Percentiles rank a stretch among this genome's conserved stretches.
phyloP scores from a whole-genome alignment of 2,113 vertebrate species.

The Lichenostomus cassidix region DNA sequence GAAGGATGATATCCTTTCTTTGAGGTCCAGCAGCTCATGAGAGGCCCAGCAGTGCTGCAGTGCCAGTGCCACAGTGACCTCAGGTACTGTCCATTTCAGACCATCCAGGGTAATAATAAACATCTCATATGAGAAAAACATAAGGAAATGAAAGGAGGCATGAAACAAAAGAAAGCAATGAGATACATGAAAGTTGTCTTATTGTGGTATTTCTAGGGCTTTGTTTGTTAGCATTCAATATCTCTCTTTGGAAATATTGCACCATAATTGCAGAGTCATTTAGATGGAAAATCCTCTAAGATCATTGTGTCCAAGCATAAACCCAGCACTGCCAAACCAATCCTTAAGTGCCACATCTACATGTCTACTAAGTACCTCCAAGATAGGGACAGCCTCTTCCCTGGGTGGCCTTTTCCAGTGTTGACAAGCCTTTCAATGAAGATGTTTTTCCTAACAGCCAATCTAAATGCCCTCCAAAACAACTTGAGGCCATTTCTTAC shows the following conservation, averaged over 20 bases:
- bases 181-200: not conserved
- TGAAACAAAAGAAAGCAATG: not conserved
- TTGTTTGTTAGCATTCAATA: not conserved
- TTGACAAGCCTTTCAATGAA: not conserved
- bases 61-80: not conserved
- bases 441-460: not conserved
- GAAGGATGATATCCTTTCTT: not conserved
- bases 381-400: not conserved
- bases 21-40: not conserved
- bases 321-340: not conserved
- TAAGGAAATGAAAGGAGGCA: not conserved
- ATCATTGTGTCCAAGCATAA: not conserved
- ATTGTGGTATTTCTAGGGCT: not conserved
- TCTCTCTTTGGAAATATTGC: not conserved
- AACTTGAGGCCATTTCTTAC: not conserved
- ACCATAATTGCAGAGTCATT: not conserved
- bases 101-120: not conserved
- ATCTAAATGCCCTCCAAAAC: not conserved
- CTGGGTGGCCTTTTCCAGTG: fast-evolving
- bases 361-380: not conserved
- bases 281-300: not conserved
- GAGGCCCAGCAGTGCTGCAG: not conserved
- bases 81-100: not conserved
- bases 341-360: fast-evolving
- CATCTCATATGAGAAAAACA: not conserved